Conservation (phyloP, 2,888 invertebrate genomes). For the Falcaria lacertinaria region DNA sequence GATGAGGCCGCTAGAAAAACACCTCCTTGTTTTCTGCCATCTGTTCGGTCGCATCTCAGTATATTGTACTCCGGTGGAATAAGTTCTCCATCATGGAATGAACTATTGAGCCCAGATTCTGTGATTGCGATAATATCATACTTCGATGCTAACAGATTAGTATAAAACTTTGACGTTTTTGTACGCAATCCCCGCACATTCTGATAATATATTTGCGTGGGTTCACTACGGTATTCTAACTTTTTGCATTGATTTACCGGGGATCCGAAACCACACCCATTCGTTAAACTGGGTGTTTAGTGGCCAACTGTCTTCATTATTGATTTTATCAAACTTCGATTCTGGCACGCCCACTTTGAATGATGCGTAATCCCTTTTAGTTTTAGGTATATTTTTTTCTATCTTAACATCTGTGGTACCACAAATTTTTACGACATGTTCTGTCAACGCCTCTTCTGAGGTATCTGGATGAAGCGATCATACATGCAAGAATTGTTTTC, state of each 20-base stretch:
- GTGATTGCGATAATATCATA: not conserved
- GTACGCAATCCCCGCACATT: not conserved
- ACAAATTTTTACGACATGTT: slow-evolving; percentile 8
- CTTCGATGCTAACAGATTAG: not conserved
- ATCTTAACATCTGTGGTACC: slow-evolving; percentile 3
- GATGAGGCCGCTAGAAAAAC: not conserved
- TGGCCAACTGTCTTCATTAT: slow-evolving; percentile 9
- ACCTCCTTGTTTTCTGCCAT: slow-evolving; percentile 6
- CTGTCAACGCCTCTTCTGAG: slow-evolving; percentile 1
- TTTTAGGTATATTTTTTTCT: slow-evolving; percentile 11
- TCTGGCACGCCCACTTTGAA: slow-evolving; percentile 17
- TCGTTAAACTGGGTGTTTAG: slow-evolving; percentile 12
- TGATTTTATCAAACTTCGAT: slow-evolving; percentile 6
- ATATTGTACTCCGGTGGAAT: slow-evolving; percentile 1
- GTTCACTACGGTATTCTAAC: not conserved
- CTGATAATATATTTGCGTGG: not conserved
- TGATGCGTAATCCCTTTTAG: slow-evolving; percentile 13
- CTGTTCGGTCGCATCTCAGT: slow-evolving; percentile 9
- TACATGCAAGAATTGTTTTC: slow-evolving; percentile 11
- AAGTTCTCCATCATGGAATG: not conserved
- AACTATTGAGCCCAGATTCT: not conserved
- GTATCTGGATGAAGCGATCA: slow-evolving; percentile 13
- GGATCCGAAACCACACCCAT: slow-evolving; percentile 15
- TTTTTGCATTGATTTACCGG: slow-evolving; percentile 2
- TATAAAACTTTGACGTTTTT: not conserved